Base-by-base conservation (phyloP, 2,113 vertebrate genomes). In the Rhynchomys soricoides region DNA sequence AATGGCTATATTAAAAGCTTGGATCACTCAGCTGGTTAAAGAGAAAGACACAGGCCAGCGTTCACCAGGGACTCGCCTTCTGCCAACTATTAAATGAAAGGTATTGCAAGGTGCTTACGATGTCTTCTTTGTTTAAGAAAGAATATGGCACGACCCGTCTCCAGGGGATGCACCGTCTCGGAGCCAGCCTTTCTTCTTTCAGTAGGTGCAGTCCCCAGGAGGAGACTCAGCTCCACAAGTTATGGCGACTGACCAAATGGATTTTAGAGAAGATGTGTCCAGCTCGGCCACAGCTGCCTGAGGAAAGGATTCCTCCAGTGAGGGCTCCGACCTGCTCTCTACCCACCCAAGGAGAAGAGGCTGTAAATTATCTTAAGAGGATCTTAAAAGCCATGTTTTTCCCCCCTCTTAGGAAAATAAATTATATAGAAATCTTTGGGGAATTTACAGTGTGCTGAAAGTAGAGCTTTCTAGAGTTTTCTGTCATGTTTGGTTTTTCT, bases 1-100 rank as follows among this genome's bases (percentile, higher is more conserved):
- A 99, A 99, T 99, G 99, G 99, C 99, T 99, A 99, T 99, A 99
- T 99, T 99, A 99, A 99, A 99, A 99, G 99, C 99, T 98, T 98
- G 98, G 99, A 99, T 99, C 99, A 99, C 98, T 99, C 99, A 98
- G 98, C 99, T 99, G 99, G 99, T 99, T 99, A 99, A 99, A 99
- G 99, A 99, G 98, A 98, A 98, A 99, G 98, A 97, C 98, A 98
- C 98, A 97, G 99, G 98, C 98, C 97, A 98, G 68, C 93, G 91
- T 97, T 98, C 98, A 98, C 98, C 93, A 94, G 98, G 98, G 98
- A 99, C 96, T 98, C 97, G 98, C 96, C 96, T 98, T 98, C 98
- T 98, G 98, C 98, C 98, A 98, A 97, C 92, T 98, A 97, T 98
- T 98, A 98, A 98, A 99, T 99, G 99, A 99, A 99, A 98, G 99